A percentile compares a stretch with the other conserved stretches of the same genome.
Conservation (phyloP, 1,140 invertebrate genomes). For the Drosophila orena region DNA sequence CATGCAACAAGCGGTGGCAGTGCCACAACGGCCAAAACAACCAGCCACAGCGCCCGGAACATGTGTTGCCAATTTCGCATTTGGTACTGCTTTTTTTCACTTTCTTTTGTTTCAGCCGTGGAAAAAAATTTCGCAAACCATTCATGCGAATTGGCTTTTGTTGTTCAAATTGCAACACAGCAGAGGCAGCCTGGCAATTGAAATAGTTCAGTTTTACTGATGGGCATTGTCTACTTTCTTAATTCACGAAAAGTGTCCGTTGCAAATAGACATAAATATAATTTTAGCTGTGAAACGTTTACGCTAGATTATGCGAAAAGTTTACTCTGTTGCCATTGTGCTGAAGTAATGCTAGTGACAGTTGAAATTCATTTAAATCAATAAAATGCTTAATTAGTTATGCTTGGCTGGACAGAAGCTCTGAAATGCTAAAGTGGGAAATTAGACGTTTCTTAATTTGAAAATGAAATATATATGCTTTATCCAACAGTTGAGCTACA, state of each 20-base stretch:
- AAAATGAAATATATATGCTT: too few species aligned
- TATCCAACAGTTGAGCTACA: neutral
- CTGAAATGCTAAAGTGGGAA: too few species aligned
- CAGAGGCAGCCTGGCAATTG: conserved; percentile 11
- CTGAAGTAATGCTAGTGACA: neutral
- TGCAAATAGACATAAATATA: conserved; percentile 9
- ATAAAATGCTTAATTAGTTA: neutral
- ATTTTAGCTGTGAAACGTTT: neutral
- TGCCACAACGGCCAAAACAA: conserved; percentile 53
- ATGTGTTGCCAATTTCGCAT: conserved; percentile 64
- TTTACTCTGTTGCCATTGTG: conserved; percentile 1
- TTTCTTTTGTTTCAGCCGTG: conserved; percentile 12
- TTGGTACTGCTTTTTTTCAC: conserved; percentile 14
- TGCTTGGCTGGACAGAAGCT: neutral
- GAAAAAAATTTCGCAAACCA: conserved; percentile 35
- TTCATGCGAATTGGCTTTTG: conserved; percentile 55
- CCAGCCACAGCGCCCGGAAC: conserved; percentile 56
- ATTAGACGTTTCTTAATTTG: too few species aligned
- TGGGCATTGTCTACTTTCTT: neutral
- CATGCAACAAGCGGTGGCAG: conserved; percentile 59
- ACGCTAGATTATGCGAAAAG: neutral
- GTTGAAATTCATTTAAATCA: neutral
- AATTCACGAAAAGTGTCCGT: neutral
- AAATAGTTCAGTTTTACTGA: conserved; percentile 30
- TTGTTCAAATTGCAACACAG: conserved; percentile 22